Evolutionary conservation across 2,888 invertebrate species (phyloP), one percentile per base, ranked within the genome.

Genomic region (Caenorhabditis zanzibari): DNA sequence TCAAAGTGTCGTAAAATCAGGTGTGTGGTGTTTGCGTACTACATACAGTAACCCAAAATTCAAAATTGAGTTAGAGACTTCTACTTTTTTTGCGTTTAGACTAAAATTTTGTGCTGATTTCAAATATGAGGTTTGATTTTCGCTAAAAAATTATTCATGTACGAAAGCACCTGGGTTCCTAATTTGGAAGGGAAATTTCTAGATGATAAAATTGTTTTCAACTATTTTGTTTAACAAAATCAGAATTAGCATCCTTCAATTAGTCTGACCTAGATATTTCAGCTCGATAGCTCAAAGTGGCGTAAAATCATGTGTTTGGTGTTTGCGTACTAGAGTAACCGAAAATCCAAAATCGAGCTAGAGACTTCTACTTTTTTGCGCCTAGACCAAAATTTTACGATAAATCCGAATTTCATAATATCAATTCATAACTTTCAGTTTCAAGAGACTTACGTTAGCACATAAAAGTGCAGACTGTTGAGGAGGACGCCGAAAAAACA

Each of bases 381-480:
- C 14, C 47, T 19, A 47, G 47, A 19, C 5, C 22, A 14, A 54
- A 54, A 14, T 54, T 54, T 54, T 24, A 7, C 6, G 2, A 6
- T 4, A n/a, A 47, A 10, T n/a, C 19, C 19, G 47, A 47, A 47
- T 47, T 6, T 19, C 7, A 19, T 19, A 19, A n/a, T 47, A 1
- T 5, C 5, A 44, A 44, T 0, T 16, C 44, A 5, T 0, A 19
- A 44, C 16, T 44, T 44, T 10, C 14, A 1, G 14, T 14, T 14
- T 16, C 2, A 5, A 63, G 44, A 47, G 14, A 66, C 82, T 73
- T 35, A 87, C 87, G 85, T 87, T 47, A 90, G 81, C 28, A 90
- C 89, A 81, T 86, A 86, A 41, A 88, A 88, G 73, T 90, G 90
- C 7, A 89, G 76, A 26, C 73, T 74, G 71, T 90, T 90, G 56